Evolutionary conservation across 1,140 invertebrate species (phyloP), one percentile per base, ranked within the genome.

Genomic region (Trigoniulus corallinus): DNA sequence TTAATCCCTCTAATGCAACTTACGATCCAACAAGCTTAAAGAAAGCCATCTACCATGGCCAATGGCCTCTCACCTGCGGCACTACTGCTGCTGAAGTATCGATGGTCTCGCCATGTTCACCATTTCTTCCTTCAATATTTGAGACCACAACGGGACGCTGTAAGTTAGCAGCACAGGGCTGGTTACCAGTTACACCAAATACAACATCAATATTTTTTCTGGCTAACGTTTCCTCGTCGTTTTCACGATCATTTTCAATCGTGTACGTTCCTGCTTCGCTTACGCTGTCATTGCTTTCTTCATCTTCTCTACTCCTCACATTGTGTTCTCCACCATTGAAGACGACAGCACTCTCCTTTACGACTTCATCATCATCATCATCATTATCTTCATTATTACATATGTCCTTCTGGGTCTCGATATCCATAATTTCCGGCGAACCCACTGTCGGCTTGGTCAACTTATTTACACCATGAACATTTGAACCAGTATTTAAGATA

Each of bases 191-290:
- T 44, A 71, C 67, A 44, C 75, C 76, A 65, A 85, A 85, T 39
- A 78, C 76, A 55, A 76, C 75, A 58, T 89, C 86, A 56, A 92
- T 91, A 59, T 83, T 82, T 73, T 82, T 82, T 57, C 84, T 72
- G 42, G 85, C 85, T 68, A 84, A 81, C 55, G 87, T 81, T 59
- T 85, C 82, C 59, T 87, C 85, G 1, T 82, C 81, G 56, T 84
- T 84, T 25, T 57, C 57, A 62, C 78, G 79, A 56, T 86, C 82
- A 49, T 81, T 81, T 57, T 86, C 81, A 29, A 92, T 78, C 0
- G 87, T 91, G 56, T 91, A 92, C 1, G 87, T 92, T 25, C 87
- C 87, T 3, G 82, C 73, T 62, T 87, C 83, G 64, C 83, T 86
- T 0, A 77, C 72, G 24, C 80, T 79, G 56, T 81, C 82, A 23